A percentile compares a stretch with the other conserved stretches of the same genome.
Evolutionary conservation across 2,113 vertebrate species (phyloP).

Genomic region (Sigmodon hispidus): DNA sequence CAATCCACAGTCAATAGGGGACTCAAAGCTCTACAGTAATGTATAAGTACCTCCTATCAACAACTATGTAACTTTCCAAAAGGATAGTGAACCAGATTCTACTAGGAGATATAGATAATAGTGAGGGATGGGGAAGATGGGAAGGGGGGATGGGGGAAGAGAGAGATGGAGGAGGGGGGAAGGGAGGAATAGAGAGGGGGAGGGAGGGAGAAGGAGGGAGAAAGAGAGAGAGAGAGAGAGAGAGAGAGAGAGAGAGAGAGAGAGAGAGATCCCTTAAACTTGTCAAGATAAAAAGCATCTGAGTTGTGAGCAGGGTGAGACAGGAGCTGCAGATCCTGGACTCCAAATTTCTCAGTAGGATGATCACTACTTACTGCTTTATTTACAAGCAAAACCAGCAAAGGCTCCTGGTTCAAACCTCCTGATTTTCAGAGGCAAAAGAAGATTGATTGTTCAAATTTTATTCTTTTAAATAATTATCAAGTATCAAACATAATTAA

Average conservation of each 20-base stretch:
- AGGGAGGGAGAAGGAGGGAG: not conserved
- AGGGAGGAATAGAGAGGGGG: too few species aligned
- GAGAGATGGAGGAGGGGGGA: too few species aligned
- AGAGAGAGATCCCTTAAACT: not conserved
- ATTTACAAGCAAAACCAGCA: not conserved
- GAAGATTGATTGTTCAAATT: not conserved
- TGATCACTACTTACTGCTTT: not conserved
- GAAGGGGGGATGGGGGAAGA: too few species aligned
- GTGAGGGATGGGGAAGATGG: rapidly evolving
- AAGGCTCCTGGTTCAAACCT: not conserved
- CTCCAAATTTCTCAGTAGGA: not conserved
- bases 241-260: not conserved
- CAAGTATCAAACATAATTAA: not conserved
- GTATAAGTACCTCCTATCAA: not conserved
- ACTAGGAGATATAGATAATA: not conserved
- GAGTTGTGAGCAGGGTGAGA: not conserved
- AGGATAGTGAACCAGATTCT: slow-evolving; percentile 6
- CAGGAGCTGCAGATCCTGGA: not conserved
- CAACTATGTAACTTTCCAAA: not conserved
- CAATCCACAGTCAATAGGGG: too few species aligned
- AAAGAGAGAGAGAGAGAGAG: too few species aligned
- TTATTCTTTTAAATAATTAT: not conserved
- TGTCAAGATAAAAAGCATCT: not conserved
- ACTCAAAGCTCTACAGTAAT: not conserved
- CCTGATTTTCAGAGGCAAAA: slow-evolving; percentile 15